Evolutionary conservation across 2,888 invertebrate genomes (phyloP).

Genomic region (Brachyptera risi): DNA sequence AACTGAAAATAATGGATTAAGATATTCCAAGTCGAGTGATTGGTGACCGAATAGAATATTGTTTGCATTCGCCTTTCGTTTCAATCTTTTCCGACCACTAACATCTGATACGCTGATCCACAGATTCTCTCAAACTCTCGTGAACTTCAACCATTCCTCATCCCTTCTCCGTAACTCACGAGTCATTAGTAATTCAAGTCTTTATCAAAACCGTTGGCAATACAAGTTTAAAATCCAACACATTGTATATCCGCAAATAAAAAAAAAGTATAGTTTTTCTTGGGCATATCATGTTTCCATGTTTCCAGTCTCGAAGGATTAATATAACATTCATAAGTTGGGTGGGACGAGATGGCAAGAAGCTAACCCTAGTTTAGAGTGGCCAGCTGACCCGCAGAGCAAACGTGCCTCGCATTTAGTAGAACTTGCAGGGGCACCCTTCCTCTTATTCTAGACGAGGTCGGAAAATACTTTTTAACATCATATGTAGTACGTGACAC

Average conservation of each 20-base stretch:
- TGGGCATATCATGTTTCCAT: not conserved
- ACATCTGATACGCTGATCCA: too few species aligned
- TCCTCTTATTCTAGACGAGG: not conserved
- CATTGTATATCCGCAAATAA: not conserved
- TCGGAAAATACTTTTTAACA: constrained; percentile 14
- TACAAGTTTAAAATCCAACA: constrained; percentile 16
- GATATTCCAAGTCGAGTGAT: too few species aligned
- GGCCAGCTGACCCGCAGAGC: constrained; percentile 18
- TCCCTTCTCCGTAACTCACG: too few species aligned
- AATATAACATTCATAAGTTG: constrained; percentile 19
- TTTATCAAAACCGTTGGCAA: constrained; percentile 14
- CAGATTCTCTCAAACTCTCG: too few species aligned
- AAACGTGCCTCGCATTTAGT: constrained; percentile 14
- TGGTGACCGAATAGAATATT: too few species aligned
- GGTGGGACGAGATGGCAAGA: not conserved
- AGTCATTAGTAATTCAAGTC: constrained; percentile 9
- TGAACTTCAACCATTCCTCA: too few species aligned
- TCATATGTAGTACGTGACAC: not conserved
- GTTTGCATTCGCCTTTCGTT: too few species aligned
- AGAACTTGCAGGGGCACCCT: not conserved
- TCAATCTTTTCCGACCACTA: too few species aligned
- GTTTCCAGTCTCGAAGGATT: constrained; percentile 17
- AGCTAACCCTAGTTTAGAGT: constrained; percentile 12
- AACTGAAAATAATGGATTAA: too few species aligned
- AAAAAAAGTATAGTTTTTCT: constrained; percentile 17